phyloP scores from a whole-genome alignment of 23 tunicate genomes.

The Trididemnum clinides region DNA sequence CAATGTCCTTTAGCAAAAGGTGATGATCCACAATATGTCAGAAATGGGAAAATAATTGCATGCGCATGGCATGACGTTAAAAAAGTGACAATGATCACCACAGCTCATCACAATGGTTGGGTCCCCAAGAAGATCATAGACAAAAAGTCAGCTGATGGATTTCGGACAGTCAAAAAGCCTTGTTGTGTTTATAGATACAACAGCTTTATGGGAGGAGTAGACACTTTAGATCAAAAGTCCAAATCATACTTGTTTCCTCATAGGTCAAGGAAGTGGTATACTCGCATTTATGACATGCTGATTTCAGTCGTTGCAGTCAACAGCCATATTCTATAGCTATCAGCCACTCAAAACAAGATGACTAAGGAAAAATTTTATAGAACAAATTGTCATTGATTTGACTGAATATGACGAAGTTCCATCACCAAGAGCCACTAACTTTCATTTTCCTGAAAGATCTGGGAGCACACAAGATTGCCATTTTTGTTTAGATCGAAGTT shows the following conservation, averaged over 20 bases:
- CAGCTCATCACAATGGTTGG: slow-evolving; percentile 30
- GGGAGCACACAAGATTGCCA: slow-evolving; percentile 34
- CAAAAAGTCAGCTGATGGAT: slow-evolving; percentile 21
- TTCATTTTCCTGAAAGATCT: slow-evolving; percentile 24
- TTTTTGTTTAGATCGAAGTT: slow-evolving; percentile 25
- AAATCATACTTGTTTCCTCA: slow-evolving; percentile 31
- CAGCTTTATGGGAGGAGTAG: slow-evolving; percentile 29
- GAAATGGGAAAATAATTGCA: slow-evolving; percentile 1
- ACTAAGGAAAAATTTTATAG: background rate
- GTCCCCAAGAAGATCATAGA: slow-evolving; percentile 23
- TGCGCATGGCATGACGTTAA: slow-evolving; percentile 42
- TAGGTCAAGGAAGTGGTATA: slow-evolving; percentile 40
- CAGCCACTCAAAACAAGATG: slow-evolving; percentile 20
- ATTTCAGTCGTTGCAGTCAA: slow-evolving; percentile 25
- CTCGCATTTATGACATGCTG: slow-evolving; percentile 36
- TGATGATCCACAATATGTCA: slow-evolving; percentile 28
- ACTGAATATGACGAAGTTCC: slow-evolving; percentile 26
- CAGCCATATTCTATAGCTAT: slow-evolving; percentile 12
- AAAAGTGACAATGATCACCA: slow-evolving; percentile 19
- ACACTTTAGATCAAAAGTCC: slow-evolving; percentile 17
- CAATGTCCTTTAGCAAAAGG: slow-evolving; percentile 20
- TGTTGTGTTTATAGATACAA: slow-evolving; percentile 26
- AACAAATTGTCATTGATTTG: slow-evolving; percentile 17
- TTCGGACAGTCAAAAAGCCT: slow-evolving; percentile 2
- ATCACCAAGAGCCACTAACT: slow-evolving; percentile 23